Evolutionary conservation across 2,888 invertebrate genomes (phyloP).

Genomic region (Zelleria hepariella): DNA sequence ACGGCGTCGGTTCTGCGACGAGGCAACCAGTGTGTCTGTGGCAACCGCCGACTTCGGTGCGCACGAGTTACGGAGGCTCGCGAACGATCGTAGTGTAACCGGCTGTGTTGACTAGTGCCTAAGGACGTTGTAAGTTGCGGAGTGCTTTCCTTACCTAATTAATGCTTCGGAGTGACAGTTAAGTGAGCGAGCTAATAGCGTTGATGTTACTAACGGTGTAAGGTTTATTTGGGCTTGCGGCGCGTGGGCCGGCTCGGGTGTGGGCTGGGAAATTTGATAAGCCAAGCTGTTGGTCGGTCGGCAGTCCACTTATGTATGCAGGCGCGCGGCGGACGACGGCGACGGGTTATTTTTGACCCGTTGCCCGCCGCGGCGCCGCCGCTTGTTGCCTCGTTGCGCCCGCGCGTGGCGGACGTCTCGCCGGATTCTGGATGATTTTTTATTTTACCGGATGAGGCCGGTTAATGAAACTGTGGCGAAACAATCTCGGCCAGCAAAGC

Average conservation of each 20-base stretch:
- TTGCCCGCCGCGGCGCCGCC: conserved; percentile 26
- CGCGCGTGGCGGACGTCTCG: conserved; percentile 15
- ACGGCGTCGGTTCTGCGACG: conserved; percentile 24
- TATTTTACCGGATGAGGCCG: no score
- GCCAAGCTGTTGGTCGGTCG: conserved; percentile 41
- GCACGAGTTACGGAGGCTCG: conserved; percentile 30
- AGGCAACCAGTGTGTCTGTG: conserved; percentile 40
- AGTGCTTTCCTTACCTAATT: conserved; percentile 45
- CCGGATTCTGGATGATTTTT: neutral
- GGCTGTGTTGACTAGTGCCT: conserved; percentile 22
- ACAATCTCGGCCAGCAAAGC: no score
- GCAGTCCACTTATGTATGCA: conserved; percentile 65
- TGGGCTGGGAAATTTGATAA: conserved; percentile 70
- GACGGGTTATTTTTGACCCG: conserved; percentile 56
- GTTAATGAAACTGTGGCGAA: no score
- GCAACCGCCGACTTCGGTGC: conserved; percentile 36
- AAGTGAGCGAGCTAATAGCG: conserved; percentile 38
- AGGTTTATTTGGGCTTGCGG: conserved; percentile 29
- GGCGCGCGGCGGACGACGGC: conserved; percentile 28
- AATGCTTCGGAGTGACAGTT: conserved; percentile 43
- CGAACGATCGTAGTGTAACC: conserved; percentile 19
- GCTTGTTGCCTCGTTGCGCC: conserved; percentile 29
- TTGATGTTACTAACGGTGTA: conserved; percentile 26
- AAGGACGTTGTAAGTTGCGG: conserved; percentile 47
- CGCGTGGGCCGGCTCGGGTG: conserved; percentile 39